Percentiles rank a stretch among this genome's conserved stretches.
phyloP scores from a whole-genome alignment of 2,797 vertebrate species.

The Sylvia borin region DNA sequence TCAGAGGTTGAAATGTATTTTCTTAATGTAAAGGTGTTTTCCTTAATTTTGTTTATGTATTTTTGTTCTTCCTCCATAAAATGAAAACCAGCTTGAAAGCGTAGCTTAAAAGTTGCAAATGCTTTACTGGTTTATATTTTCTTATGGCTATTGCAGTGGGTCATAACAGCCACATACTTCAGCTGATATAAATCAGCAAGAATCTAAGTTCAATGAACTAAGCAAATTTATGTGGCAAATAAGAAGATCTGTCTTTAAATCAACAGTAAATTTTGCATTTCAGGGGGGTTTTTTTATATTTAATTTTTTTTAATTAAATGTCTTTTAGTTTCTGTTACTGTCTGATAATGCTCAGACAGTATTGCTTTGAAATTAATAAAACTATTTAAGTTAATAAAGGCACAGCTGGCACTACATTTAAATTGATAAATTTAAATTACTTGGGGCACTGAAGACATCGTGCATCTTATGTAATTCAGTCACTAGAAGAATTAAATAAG shows the following conservation, averaged over 20 bases:
- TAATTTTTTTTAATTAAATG: background rate
- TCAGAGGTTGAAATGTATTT: background rate
- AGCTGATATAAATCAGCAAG: background rate
- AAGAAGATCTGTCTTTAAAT: background rate
- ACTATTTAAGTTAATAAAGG: slow-evolving; percentile 1
- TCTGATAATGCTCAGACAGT: background rate
- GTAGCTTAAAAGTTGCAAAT: background rate
- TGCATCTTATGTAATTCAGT: slow-evolving; percentile 64
- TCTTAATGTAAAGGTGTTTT: slow-evolving; percentile 30
- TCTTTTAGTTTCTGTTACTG: background rate
- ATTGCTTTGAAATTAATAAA: slow-evolving; percentile 18
- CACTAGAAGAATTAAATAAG: slow-evolving; percentile 65
- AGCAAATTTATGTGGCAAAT: background rate
- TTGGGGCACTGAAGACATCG: slow-evolving; percentile 19
- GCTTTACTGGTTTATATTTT: background rate
- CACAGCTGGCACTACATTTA: background rate
- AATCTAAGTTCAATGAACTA: background rate
- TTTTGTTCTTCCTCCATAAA: slow-evolving; percentile 46
- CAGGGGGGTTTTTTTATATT: background rate
- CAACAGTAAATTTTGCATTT: background rate
- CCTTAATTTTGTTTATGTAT: slow-evolving; percentile 28
- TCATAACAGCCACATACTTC: background rate
- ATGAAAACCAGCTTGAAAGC: slow-evolving; percentile 44
- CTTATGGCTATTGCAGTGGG: background rate
- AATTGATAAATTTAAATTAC: slow-evolving; percentile 12